A percentile compares a stretch with the other conserved stretches of the same genome.
These are phyloP conservation scores for Bufo gargarizans DNA, from an alignment of 2,113 vertebrate genomes.

Conservation along the genomic window DNA sequence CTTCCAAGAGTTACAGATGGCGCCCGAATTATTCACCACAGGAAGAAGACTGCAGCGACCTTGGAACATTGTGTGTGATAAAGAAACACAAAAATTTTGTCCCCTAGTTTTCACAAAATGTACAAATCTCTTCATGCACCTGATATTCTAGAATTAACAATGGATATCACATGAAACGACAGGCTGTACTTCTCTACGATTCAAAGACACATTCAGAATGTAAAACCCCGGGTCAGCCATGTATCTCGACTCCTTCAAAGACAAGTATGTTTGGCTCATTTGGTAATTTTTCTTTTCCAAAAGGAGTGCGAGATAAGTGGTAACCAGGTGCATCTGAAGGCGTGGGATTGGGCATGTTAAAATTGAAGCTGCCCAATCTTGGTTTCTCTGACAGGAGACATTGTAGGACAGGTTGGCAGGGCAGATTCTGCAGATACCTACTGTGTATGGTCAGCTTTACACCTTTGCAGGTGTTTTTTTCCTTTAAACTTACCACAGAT, in stretches of 20 bases:
- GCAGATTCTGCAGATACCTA: not conserved
- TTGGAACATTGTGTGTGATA: slow-evolving; percentile 60
- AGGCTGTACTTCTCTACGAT: too few species aligned
- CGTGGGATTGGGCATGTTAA: not conserved
- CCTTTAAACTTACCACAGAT: slow-evolving; percentile 87
- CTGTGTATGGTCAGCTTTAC: not conserved
- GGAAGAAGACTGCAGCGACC: slow-evolving; percentile 96
- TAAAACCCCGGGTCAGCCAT: not conserved
- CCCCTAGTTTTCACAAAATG: not conserved
- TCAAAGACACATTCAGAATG: too few species aligned
- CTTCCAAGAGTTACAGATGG: slow-evolving; percentile 99
- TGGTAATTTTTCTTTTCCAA: too few species aligned
- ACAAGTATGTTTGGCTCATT: not conserved
- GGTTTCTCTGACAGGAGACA: not conserved
- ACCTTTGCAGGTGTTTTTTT: too few species aligned
- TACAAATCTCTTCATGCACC: not conserved
- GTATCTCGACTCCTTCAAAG: not conserved
- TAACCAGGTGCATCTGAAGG: not conserved
- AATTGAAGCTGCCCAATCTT: not conserved
- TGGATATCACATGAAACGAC: too few species aligned
- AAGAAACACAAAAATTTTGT: not conserved
- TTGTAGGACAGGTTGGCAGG: not conserved
- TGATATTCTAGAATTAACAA: not conserved
- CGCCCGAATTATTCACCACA: slow-evolving; percentile 97
- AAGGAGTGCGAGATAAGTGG: too few species aligned